These are phyloP conservation scores for Drosophila lacicola DNA, from an alignment of 2,888 invertebrate species.

Conservation along the genomic window DNA sequence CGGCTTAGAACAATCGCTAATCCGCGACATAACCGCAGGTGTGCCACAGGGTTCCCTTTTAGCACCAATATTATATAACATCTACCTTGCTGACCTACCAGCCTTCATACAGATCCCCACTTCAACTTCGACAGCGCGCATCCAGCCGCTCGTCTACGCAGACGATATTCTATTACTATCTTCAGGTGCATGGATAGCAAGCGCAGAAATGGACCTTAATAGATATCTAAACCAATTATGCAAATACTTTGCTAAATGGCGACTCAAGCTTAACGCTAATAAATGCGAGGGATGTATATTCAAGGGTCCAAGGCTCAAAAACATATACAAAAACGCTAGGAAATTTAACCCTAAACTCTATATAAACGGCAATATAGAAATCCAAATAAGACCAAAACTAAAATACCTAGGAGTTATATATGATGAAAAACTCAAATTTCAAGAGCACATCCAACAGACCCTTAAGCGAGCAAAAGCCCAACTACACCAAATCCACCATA, in stretches of 20 bases:
- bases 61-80: not conserved
- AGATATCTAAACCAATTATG: not conserved
- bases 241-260: not conserved
- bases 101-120: not conserved
- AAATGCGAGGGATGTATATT: not conserved
- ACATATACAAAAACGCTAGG: not conserved
- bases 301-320: not conserved
- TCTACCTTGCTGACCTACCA: not conserved
- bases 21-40: not conserved
- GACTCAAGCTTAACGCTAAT: not conserved
- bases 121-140: not conserved
- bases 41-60: not conserved
- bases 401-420: slow-evolving; percentile 15
- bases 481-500: not conserved
- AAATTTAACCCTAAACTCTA: not conserved
- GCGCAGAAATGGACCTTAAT: not conserved
- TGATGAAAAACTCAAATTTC: slow-evolving; percentile 6
- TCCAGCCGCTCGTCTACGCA: not conserved
- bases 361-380: not conserved
- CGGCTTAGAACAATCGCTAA: not conserved
- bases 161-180: not conserved
- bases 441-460: not conserved
- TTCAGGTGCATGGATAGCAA: not conserved
- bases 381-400: not conserved
- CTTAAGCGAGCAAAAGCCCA: not conserved